Base-by-base conservation (phyloP, 2,113 vertebrate species). In the Crotalus tigris region DNA sequence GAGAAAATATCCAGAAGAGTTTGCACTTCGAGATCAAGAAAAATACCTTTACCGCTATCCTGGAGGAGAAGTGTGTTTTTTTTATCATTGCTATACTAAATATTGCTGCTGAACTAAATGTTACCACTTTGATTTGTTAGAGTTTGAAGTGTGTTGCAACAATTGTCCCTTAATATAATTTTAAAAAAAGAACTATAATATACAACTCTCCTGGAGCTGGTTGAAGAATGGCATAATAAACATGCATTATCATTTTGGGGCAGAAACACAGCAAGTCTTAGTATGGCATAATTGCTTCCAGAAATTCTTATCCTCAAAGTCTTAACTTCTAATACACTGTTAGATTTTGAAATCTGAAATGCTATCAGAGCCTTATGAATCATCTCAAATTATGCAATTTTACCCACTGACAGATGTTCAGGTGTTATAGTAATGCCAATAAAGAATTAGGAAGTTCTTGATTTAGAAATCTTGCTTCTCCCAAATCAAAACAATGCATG, bases 11-110 rank as follows among this genome's bases (percentile, higher is more conserved):
- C 99, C 99, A 0, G 99, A 99, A 0, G 99, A 99, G 95, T 99
- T 99, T 97, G 98, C 98, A 2, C 96, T 99, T 96, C 98, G 99
- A 93, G 99, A 99, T 96, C 99, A 99, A 96, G 99, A 99, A 95
- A 99, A 99, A 49, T 99, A 99, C 8, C 98, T 99, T 24, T 99
- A 99, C 89, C 99, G 99, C n/a, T 99, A 99, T 9, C 99, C 99
- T 85, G 99, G 99, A 93, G 99, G 99, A 94, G 99, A 99, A 99
- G 99, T 99, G 95, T 95, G 58, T n/a, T 51, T 11, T 59, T 53
- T 49, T 23, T 15, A n/a, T 90, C 13, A 44, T 64, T 17, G 39
- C n/a, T 81, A 21, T 81, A 39, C 19, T 90, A 51, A 51, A 51
- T 51, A 51, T 51, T 51, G 8, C 9, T 51, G 49, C 49, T 51